Evolutionary conservation across 1,140 invertebrate species (phyloP).

Genomic region (Brachionus rotundiformis): DNA sequence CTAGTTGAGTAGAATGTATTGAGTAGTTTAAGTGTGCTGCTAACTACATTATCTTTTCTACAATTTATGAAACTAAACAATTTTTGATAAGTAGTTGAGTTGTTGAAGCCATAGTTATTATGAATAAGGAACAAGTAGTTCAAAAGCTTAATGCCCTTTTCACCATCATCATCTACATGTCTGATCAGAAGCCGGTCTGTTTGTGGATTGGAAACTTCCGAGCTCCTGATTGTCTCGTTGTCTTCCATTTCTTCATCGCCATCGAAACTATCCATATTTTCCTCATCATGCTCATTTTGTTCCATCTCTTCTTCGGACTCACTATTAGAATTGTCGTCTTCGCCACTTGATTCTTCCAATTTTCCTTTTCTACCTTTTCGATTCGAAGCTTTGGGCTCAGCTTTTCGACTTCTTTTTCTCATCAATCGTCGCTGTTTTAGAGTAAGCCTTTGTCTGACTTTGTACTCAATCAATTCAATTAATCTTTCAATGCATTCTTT

Average conservation of each 20-base stretch:
- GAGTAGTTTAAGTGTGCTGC: constrained; percentile 11
- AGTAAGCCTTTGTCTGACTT: constrained; percentile 30
- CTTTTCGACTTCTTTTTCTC: constrained; percentile 56
- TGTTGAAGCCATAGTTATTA: constrained; percentile 29
- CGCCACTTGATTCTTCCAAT: constrained; percentile 56
- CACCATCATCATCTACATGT: constrained; percentile 44
- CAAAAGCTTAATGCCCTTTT: constrained; percentile 41
- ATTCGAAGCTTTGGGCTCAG: constrained; percentile 56
- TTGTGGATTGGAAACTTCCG: not conserved
- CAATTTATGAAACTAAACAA: constrained; percentile 24
- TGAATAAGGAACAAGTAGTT: constrained; percentile 14
- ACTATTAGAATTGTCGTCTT: constrained; percentile 55
- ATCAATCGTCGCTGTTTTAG: constrained; percentile 50
- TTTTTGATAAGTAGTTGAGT: constrained; percentile 24
- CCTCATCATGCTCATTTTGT: constrained; percentile 57
- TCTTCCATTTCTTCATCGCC: constrained; percentile 50
- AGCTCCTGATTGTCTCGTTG: constrained; percentile 1
- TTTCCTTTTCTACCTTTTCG: constrained; percentile 55
- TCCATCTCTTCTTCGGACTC: constrained; percentile 56
- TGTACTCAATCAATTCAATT: constrained; percentile 61
- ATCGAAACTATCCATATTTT: constrained; percentile 44
- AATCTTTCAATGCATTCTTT: constrained; percentile 70
- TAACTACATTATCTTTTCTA: constrained; percentile 28
- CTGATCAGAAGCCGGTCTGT: not conserved
- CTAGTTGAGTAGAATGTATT: not conserved